These are phyloP conservation scores for Zaprionus camerounensis DNA, from an alignment of 1,140 invertebrate species.

Conservation along the genomic window DNA sequence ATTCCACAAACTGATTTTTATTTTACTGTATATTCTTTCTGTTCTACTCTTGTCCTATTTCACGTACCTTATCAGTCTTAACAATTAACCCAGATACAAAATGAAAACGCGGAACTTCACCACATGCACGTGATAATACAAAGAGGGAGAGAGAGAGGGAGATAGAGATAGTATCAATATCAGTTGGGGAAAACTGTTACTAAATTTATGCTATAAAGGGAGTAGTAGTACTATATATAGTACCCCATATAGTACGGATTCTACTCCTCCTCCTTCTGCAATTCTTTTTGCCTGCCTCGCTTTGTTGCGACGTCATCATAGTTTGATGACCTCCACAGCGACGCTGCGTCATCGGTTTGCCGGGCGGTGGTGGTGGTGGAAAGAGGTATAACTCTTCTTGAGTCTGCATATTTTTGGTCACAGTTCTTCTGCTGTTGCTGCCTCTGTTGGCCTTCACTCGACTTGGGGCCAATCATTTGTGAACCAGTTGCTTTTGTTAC, in stretches of 20 bases:
- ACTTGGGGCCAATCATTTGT: slow-evolving; percentile 33
- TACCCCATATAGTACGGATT: too few species aligned
- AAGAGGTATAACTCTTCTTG: slow-evolving; percentile 31
- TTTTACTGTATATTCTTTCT: slow-evolving; percentile 1
- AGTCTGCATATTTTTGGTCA: slow-evolving; percentile 54
- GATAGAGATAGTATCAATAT: slow-evolving; percentile 45
- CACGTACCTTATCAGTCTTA: slow-evolving; percentile 55
- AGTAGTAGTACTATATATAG: neutral
- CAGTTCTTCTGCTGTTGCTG: slow-evolving; percentile 21
- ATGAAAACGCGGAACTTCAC: slow-evolving; percentile 1
- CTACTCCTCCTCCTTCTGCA: neutral
- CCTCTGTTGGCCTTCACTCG: slow-evolving; percentile 32
- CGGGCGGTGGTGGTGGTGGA: neutral
- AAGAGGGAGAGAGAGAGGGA: slow-evolving; percentile 27
- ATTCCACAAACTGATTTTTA: neutral
- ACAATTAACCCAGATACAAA: slow-evolving; percentile 66
- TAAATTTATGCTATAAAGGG: neutral
- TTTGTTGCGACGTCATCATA: slow-evolving; percentile 63
- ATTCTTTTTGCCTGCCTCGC: slow-evolving; percentile 17
- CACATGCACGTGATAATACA: slow-evolving; percentile 40
- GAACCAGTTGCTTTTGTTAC: slow-evolving; percentile 52
- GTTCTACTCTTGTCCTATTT: slow-evolving; percentile 11
- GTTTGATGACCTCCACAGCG: slow-evolving; percentile 71
- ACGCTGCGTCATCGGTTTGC: slow-evolving; percentile 51
- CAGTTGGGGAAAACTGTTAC: slow-evolving; percentile 2